A percentile compares a stretch with the other conserved stretches of the same genome.
These are phyloP conservation scores for Aphodius granarius DNA, from an alignment of 2,888 invertebrate genomes.

Conservation along the genomic window DNA sequence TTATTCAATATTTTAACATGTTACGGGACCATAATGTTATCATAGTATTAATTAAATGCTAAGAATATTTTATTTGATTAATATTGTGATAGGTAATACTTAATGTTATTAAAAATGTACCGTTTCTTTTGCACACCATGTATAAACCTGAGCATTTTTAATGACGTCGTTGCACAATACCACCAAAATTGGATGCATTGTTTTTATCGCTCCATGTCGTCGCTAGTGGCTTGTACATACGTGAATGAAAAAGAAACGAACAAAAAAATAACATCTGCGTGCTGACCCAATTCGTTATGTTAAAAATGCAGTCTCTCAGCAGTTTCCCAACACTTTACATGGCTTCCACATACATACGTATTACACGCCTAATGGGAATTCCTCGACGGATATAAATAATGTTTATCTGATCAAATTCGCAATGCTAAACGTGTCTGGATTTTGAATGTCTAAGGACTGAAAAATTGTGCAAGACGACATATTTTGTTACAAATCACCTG, in stretches of 20 bases:
- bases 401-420: conserved; percentile 13
- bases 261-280: not conserved
- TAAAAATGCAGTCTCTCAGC: not conserved
- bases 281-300: not conserved
- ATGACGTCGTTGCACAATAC: conserved; percentile 4
- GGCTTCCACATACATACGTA: conserved; percentile 1
- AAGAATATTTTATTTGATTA: too few species aligned
- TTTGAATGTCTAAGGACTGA: not conserved
- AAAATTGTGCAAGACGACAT: not conserved
- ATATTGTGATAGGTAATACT: too few species aligned
- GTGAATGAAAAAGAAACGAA: not conserved
- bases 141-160: conserved; percentile 1
- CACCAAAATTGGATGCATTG: not conserved
- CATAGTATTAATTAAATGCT: too few species aligned
- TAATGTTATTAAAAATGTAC: too few species aligned
- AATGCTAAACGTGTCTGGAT: conserved; percentile 5
- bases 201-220: not conserved
- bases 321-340: conserved; percentile 9
- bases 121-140: too few species aligned
- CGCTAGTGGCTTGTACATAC: not conserved
- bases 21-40: too few species aligned
- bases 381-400: conserved; percentile 10
- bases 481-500: conserved; percentile 7
- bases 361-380: conserved; percentile 4
- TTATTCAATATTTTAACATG: too few species aligned